A percentile compares a stretch with the other conserved stretches of the same genome.
These are phyloP conservation scores for Pilophorus perplexus DNA, from an alignment of 2,888 invertebrate species.

Conservation along the genomic window DNA sequence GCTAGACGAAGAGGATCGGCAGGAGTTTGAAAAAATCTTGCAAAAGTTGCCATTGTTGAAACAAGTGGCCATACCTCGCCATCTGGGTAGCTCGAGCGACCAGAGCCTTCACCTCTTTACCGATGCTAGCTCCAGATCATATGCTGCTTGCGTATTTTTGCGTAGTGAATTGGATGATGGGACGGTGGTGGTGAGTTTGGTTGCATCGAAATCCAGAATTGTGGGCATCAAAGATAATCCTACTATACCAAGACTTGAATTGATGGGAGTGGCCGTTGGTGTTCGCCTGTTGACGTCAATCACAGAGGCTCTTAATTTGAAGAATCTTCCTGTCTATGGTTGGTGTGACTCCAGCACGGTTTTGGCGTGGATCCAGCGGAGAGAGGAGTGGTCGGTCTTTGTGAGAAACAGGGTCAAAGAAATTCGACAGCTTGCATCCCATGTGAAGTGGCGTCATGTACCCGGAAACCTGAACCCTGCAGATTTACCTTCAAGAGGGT, in stretches of 20 bases:
- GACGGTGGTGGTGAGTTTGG: too few relatives aligned
- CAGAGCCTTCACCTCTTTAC: background rate
- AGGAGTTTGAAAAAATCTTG: background rate
- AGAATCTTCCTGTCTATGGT: conserved; percentile 43
- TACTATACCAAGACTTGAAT: conserved; percentile 51
- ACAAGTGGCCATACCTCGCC: conserved; percentile 41
- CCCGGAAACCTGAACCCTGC: too few relatives aligned
- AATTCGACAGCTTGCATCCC: conserved; percentile 48
- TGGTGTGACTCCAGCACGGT: conserved; percentile 50
- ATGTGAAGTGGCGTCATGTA: too few relatives aligned
- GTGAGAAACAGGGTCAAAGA: conserved; percentile 49
- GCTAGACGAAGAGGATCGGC: conserved; percentile 34
- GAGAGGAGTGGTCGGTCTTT: too few relatives aligned
- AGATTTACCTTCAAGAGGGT: too few relatives aligned
- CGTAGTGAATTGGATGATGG: conserved; percentile 46
- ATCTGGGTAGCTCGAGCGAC: conserved; percentile 48
- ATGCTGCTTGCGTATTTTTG: conserved; percentile 49
- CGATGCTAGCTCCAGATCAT: conserved; percentile 46
- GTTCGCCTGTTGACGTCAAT: conserved; percentile 37
- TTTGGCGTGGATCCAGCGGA: conserved; percentile 49
- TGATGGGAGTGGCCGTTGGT: too few relatives aligned
- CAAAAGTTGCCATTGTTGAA: background rate
- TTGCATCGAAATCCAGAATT: conserved; percentile 49
- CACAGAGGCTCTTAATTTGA: background rate
- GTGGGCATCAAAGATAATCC: conserved; percentile 48